phyloP scores from a whole-genome alignment of 2,888 invertebrate genomes.

The Camponotus fellah region DNA sequence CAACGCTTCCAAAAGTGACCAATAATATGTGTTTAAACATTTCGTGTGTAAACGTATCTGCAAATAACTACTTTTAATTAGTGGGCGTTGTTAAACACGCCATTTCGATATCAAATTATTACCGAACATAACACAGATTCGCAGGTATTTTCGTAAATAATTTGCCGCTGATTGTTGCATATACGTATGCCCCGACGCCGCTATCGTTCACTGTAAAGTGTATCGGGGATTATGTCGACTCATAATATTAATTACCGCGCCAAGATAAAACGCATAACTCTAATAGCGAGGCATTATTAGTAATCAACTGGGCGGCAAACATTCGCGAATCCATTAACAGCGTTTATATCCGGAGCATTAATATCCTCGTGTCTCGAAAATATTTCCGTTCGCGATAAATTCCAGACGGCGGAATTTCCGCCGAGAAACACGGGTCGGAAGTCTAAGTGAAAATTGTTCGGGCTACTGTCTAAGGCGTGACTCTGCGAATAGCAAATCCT shows the following conservation, averaged over 20 bases:
- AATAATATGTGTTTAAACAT: not conserved
- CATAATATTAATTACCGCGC: conserved; percentile 40
- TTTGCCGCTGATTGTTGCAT: conserved; percentile 8
- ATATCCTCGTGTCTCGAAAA: conserved; percentile 45
- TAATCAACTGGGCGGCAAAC: not conserved
- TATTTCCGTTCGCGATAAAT: conserved; percentile 68
- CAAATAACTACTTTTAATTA: conserved; percentile 38
- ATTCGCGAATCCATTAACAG: conserved; percentile 18
- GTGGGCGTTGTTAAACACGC: conserved; percentile 34
- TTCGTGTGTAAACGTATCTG: conserved; percentile 1
- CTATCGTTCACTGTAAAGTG: conserved; percentile 16
- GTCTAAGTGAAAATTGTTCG: conserved; percentile 65
- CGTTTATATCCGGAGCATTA: conserved; percentile 22
- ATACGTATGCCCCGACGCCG: not conserved
- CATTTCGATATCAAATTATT: conserved; percentile 41
- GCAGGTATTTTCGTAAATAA: conserved; percentile 38
- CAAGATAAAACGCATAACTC: conserved; percentile 33
- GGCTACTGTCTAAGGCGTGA: conserved; percentile 7
- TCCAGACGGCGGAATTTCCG: conserved; percentile 60
- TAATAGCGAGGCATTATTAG: conserved; percentile 11
- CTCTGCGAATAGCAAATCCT: conserved; percentile 15
- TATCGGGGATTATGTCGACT: conserved; percentile 21
- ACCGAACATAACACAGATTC: conserved; percentile 25
- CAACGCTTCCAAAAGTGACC: conserved; percentile 9
- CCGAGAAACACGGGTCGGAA: conserved; percentile 55